These are phyloP conservation scores for Saccopteryx bilineata DNA, from an alignment of 2,113 vertebrate genomes.

Conservation along the genomic window DNA sequence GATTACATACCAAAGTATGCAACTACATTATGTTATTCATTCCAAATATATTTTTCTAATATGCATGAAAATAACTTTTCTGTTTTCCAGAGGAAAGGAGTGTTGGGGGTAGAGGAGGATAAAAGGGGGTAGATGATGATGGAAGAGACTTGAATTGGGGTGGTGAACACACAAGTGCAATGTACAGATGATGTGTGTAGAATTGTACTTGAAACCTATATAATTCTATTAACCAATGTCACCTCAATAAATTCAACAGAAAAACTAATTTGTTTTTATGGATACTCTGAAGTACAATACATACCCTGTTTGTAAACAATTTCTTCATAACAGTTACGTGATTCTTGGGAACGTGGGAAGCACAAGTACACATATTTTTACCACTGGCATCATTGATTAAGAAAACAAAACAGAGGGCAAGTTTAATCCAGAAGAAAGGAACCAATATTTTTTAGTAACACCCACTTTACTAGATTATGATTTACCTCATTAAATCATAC, in stretches of 20 bases:
- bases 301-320: neutral
- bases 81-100: neutral
- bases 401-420: neutral
- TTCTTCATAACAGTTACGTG: neutral
- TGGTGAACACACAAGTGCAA: too few species aligned
- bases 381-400: neutral
- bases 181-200: too few species aligned
- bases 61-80: constrained; percentile 40
- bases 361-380: neutral
- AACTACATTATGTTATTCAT: neutral
- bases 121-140: too few species aligned
- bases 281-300: neutral
- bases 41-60: constrained; percentile 23
- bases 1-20: neutral
- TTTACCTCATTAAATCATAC: neutral
- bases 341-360: neutral
- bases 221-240: too few species aligned
- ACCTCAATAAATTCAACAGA: too few species aligned
- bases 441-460: neutral
- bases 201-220: too few species aligned
- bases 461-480: neutral
- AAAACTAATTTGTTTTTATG: constrained; percentile 25
- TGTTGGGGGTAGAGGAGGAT: too few species aligned
- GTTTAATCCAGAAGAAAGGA: neutral
- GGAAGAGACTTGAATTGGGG: too few species aligned